phyloP scores from a whole-genome alignment of 2,113 vertebrate species.

The Antigone vipio region DNA sequence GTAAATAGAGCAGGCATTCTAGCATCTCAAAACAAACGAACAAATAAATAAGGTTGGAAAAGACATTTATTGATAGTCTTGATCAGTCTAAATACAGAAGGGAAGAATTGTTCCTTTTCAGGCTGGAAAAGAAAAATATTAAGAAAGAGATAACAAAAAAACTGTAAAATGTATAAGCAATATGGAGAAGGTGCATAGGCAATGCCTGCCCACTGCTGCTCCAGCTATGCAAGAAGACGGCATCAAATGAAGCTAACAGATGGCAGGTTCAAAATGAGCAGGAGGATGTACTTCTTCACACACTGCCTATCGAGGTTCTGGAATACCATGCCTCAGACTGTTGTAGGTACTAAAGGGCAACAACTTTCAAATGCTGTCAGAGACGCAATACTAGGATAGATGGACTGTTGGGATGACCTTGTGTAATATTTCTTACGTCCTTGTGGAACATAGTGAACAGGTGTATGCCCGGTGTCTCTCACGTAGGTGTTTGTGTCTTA shows the following conservation, averaged over 20 bases:
- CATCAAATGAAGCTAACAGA: neutral
- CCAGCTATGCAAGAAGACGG: neutral
- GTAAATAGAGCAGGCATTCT: neutral
- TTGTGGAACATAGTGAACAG: neutral
- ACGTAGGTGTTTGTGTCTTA: neutral
- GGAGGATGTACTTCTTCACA: neutral
- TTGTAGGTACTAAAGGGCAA: neutral
- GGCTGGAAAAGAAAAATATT: neutral
- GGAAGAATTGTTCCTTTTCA: neutral
- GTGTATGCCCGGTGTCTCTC: neutral
- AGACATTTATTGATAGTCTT: neutral
- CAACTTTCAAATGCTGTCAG: neutral
- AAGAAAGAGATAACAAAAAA: neutral
- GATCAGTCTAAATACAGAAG: neutral
- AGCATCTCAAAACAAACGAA: neutral
- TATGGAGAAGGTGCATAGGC: neutral
- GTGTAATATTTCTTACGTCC: neutral
- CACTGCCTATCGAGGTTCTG: neutral
- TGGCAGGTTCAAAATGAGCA: neutral
- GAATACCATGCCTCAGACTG: rapidly evolving
- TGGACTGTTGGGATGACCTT: neutral
- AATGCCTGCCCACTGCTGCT: neutral
- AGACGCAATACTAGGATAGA: neutral
- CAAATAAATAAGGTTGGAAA: neutral
- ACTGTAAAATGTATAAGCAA: neutral